These are phyloP conservation scores for Valencia hispanica DNA, from an alignment of 2,797 vertebrate genomes.

Conservation along the genomic window DNA sequence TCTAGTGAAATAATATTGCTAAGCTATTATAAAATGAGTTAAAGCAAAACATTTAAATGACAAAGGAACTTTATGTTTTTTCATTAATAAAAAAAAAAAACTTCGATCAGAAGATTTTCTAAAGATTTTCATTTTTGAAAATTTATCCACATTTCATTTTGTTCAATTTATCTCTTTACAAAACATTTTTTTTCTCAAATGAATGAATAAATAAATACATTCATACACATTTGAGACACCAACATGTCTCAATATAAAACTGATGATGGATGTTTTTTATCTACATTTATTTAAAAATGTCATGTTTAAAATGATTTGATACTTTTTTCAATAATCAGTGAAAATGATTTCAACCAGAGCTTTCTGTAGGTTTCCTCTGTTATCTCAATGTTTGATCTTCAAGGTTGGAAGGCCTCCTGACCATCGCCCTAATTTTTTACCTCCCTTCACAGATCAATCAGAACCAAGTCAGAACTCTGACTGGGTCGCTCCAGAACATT, in stretches of 20 bases:
- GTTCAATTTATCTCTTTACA: neutral
- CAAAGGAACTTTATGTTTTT: no score
- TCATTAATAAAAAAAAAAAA: no score
- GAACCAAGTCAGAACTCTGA: neutral
- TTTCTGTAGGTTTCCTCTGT: no score
- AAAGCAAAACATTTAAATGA: no score
- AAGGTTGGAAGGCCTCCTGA: no score
- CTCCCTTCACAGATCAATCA: neutral
- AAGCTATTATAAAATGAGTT: neutral
- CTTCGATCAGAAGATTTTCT: no score
- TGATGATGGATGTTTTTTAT: neutral
- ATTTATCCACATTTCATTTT: no score
- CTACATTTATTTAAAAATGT: neutral
- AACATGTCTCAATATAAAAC: no score
- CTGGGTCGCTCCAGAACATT: neutral
- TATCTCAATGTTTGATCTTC: neutral
- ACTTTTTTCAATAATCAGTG: neutral
- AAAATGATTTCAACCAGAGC: neutral
- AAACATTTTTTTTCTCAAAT: neutral
- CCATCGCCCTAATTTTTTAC: no score
- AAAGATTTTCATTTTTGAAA: no score
- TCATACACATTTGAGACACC: no score
- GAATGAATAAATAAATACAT: neutral
- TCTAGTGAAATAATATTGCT: neutral
- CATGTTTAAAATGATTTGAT: neutral